Evolutionary conservation across 2,113 vertebrate species (phyloP).

Genomic region (Passer montanus): DNA sequence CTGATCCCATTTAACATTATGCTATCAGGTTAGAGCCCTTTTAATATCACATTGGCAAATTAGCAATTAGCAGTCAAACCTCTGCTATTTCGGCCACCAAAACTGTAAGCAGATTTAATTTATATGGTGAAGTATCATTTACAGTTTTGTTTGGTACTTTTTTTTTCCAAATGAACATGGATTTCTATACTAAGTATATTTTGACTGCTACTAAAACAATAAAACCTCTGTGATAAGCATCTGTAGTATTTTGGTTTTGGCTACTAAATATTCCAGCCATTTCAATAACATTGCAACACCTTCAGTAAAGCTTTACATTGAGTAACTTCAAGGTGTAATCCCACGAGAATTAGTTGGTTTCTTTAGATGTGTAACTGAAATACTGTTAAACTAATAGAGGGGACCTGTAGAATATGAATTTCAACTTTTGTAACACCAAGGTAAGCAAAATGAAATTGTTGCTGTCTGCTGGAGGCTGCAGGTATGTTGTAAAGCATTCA

Average conservation of each 20-base stretch:
- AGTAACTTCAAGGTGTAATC: neutral
- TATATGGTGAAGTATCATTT: constrained; percentile 63
- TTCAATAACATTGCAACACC: constrained; percentile 1
- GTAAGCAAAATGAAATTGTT: neutral
- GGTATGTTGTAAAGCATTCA: neutral
- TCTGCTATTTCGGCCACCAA: constrained; percentile 37
- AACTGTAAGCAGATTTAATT: constrained; percentile 65
- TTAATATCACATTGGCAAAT: constrained; percentile 45
- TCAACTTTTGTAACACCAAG: neutral
- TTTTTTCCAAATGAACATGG: constrained; percentile 58
- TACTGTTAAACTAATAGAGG: neutral
- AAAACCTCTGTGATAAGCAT: neutral
- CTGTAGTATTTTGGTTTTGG: neutral
- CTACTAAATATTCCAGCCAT: constrained; percentile 7
- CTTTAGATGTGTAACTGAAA: neutral
- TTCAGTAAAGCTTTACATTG: neutral
- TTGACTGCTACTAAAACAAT: constrained; percentile 68
- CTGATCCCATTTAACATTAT: constrained; percentile 17
- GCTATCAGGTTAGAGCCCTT: constrained; percentile 7
- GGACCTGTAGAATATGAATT: neutral
- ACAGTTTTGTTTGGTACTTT: neutral
- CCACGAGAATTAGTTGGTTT: neutral
- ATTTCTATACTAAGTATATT: constrained; percentile 74
- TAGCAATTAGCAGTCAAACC: constrained; percentile 52
- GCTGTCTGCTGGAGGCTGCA: neutral